Percentiles rank a stretch among this genome's conserved stretches.
Conservation (phyloP, 2,888 invertebrate genomes). For the Tetranychus truncatus region DNA sequence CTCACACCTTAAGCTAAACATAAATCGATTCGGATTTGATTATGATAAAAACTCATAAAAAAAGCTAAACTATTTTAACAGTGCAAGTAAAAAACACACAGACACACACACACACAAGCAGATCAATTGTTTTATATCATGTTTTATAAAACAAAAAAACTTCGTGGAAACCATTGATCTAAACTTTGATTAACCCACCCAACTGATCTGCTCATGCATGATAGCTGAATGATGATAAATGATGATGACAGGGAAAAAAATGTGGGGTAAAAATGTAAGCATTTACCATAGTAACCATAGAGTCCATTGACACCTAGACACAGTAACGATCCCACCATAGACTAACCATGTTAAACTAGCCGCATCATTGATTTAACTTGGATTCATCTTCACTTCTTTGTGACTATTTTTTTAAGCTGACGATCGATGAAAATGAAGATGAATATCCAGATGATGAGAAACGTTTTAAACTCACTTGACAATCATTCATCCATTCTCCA, state of each 20-base stretch:
- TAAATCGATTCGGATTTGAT: not conserved
- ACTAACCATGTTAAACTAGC: not conserved
- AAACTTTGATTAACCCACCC: not conserved
- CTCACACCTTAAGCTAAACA: not conserved
- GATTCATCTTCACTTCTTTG: not conserved
- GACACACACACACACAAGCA: not conserved
- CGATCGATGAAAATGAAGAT: not conserved
- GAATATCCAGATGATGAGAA: not conserved
- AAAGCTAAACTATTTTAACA: not conserved
- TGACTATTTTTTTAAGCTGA: not conserved
- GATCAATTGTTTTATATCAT: not conserved
- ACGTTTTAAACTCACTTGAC: not conserved
- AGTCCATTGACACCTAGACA: slow-evolving; percentile 1
- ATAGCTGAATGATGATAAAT: not conserved
- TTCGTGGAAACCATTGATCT: not conserved
- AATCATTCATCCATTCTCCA: not conserved
- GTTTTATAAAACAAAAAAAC: not conserved
- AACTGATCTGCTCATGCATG: slow-evolving; percentile 1
- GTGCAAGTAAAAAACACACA: not conserved
- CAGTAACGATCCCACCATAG: not conserved
- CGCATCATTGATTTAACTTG: not conserved
- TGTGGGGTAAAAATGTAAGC: not conserved
- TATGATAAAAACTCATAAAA: not conserved
- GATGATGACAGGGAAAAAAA: not conserved
- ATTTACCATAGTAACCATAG: not conserved